These are phyloP conservation scores for Anthoptus insignis DNA, from an alignment of 2,888 invertebrate species.

Conservation along the genomic window DNA sequence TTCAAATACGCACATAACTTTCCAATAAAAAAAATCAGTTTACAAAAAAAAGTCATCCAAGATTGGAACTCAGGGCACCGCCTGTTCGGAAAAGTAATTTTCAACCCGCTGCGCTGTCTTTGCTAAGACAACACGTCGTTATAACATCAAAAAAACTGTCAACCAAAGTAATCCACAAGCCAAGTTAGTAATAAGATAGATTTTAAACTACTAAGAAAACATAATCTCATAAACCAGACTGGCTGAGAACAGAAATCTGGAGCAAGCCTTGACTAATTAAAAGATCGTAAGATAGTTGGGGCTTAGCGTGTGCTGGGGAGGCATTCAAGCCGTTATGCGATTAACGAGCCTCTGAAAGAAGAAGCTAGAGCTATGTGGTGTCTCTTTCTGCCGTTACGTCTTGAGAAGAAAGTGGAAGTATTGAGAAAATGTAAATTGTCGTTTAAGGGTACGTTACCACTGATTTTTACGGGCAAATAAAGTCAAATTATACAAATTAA, in stretches of 20 bases:
- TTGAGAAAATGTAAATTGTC: too few species aligned
- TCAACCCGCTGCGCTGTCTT: too few species aligned
- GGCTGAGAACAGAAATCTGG: constrained; percentile 23
- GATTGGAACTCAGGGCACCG: too few species aligned
- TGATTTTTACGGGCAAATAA: too few species aligned
- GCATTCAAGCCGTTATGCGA: constrained; percentile 23
- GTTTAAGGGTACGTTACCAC: too few species aligned
- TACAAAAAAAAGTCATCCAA: too few species aligned
- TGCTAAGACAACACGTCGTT: background rate
- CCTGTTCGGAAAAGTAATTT: too few species aligned
- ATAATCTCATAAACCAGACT: constrained; percentile 24
- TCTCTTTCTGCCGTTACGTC: background rate
- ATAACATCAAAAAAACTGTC: background rate
- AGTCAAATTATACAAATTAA: too few species aligned
- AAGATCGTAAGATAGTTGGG: constrained; percentile 25
- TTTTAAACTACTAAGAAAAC: constrained; percentile 8
- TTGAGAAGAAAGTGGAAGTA: too few species aligned
- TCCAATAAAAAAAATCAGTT: too few species aligned
- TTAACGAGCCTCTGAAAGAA: constrained; percentile 6
- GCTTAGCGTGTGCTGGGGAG: constrained; percentile 11
- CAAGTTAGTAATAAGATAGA: background rate
- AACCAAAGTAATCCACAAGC: background rate
- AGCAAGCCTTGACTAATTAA: constrained; percentile 29
- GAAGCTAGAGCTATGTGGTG: background rate
- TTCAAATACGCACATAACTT: too few species aligned